Percentiles rank a stretch among this genome's conserved stretches.
These are phyloP conservation scores for Trypoxylus dichotomus DNA, from an alignment of 1,140 invertebrate species.

Conservation along the genomic window DNA sequence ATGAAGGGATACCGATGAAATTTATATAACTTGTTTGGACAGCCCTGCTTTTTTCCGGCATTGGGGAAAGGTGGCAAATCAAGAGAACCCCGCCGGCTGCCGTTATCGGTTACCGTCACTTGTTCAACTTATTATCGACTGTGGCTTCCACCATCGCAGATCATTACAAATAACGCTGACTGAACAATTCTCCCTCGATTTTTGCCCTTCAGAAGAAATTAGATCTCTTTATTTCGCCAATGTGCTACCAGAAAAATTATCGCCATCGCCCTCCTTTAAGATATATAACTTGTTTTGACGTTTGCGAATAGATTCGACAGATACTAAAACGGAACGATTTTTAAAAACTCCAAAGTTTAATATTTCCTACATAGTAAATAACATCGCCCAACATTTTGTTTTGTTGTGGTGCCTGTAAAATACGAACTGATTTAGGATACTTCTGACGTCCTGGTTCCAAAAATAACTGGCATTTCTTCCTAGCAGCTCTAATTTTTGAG, in stretches of 20 bases:
- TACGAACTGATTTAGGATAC: too few relatives aligned
- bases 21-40: slow-evolving; percentile 26
- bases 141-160: slow-evolving; percentile 8
- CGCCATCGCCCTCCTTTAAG: neutral
- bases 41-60: slow-evolving; percentile 18
- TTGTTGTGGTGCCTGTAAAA: too few relatives aligned
- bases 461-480: too few relatives aligned
- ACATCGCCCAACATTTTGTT: neutral
- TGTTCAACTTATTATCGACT: slow-evolving; percentile 29
- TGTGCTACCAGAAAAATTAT: slow-evolving; percentile 11
- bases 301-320: neutral
- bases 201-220: slow-evolving; percentile 16
- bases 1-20: slow-evolving; percentile 23
- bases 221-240: slow-evolving; percentile 1
- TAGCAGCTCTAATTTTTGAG: too few relatives aligned
- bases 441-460: too few relatives aligned
- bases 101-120: slow-evolving; percentile 28
- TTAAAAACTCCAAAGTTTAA: neutral
- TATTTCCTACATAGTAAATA: neutral
- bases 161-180: slow-evolving; percentile 29
- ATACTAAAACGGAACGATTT: neutral
- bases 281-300: neutral
- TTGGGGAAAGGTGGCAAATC: slow-evolving; percentile 25
- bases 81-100: slow-evolving; percentile 13
- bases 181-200: slow-evolving; percentile 21